Conservation (phyloP, 2,888 invertebrate genomes). For the Nemurella pictetii region DNA sequence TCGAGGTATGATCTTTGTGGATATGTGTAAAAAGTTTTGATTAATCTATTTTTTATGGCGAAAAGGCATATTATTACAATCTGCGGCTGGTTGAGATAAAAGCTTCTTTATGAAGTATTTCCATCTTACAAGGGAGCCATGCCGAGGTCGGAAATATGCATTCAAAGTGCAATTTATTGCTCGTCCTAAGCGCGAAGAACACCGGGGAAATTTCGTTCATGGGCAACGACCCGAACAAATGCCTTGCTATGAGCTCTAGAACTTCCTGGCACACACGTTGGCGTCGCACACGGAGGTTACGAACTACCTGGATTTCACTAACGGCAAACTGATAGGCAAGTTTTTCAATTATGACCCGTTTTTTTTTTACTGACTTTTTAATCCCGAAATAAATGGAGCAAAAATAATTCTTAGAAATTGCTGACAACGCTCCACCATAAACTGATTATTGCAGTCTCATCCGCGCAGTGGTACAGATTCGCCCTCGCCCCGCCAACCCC, state of each 20-base stretch:
- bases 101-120: not conserved
- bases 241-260: no score
- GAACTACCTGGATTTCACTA: not conserved
- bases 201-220: not conserved
- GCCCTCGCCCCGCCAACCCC: not conserved
- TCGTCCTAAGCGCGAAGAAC: not conserved
- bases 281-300: not conserved
- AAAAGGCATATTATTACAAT: not conserved
- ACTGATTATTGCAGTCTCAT: not conserved
- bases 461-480: not conserved
- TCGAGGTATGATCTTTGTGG: not conserved
- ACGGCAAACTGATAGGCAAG: not conserved
- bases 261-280: not conserved
- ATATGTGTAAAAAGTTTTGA: not conserved
- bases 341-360: not conserved
- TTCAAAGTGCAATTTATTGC: not conserved
- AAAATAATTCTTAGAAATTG: not conserved
- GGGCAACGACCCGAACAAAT: not conserved
- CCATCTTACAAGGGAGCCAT: not conserved
- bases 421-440: not conserved
- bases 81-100: not conserved
- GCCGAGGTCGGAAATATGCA: not conserved
- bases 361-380: not conserved
- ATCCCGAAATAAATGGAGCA: not conserved
- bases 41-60: not conserved